A percentile compares a stretch with the other conserved stretches of the same genome.
Conservation (phyloP, 2,797 vertebrate species). For the Gorsachius magnificus region DNA sequence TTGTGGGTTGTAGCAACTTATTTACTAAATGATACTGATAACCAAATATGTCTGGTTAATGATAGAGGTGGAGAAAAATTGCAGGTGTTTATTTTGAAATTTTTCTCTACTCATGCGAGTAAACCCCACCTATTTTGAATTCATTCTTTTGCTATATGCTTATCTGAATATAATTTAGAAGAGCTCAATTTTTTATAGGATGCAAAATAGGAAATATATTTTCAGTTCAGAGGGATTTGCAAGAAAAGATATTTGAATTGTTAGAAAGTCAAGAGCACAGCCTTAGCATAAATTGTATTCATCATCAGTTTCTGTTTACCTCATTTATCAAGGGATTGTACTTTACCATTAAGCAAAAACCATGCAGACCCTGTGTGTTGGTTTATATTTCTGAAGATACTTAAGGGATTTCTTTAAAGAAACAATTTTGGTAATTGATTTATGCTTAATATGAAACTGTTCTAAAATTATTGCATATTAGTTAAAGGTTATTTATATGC, state of each 20-base stretch:
- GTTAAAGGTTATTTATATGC: neutral
- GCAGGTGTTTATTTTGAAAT: neutral
- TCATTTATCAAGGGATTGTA: neutral
- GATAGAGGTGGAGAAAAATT: neutral
- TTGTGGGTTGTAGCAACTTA: neutral
- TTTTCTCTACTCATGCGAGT: neutral
- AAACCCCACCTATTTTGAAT: neutral
- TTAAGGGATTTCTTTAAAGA: neutral
- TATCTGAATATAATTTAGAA: neutral
- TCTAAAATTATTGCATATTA: neutral
- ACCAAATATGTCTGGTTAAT: neutral
- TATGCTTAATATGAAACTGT: neutral
- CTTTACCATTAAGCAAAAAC: conserved; percentile 65
- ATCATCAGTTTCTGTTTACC: neutral
- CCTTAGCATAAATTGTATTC: neutral
- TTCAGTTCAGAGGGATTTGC: neutral
- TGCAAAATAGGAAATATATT: neutral
- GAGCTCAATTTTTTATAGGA: neutral
- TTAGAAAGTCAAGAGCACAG: neutral
- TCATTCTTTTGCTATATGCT: neutral
- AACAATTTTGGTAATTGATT: neutral
- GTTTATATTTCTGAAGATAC: conserved; percentile 67
- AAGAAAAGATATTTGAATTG: neutral
- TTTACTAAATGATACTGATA: neutral
- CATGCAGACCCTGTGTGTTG: neutral